phyloP scores from a whole-genome alignment of 2,888 invertebrate genomes.

The Drosophila lacicola region DNA sequence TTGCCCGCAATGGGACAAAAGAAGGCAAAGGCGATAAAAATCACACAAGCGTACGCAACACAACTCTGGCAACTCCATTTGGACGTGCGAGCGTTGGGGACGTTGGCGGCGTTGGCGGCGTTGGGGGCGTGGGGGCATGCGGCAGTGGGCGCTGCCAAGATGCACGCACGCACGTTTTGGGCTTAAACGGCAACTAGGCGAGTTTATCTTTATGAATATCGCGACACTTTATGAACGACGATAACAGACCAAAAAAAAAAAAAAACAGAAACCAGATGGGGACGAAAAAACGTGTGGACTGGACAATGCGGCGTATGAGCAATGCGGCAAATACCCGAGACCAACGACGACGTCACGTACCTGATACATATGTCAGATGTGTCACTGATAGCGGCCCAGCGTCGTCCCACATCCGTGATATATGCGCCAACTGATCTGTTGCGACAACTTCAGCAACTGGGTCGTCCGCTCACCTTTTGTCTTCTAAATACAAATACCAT shows the following conservation, averaged over 20 bases:
- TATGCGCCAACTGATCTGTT: constrained; percentile 23
- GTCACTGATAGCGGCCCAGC: constrained; percentile 32
- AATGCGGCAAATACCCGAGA: constrained; percentile 23
- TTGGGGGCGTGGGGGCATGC: neutral
- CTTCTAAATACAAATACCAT: neutral
- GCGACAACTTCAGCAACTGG: constrained; percentile 14
- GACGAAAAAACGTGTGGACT: constrained; percentile 11
- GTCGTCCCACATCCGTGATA: constrained; percentile 22
- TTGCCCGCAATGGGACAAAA: constrained; percentile 27
- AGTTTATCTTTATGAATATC: constrained; percentile 78
- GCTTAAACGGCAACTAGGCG: constrained; percentile 48
- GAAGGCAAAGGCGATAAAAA: constrained; percentile 25
- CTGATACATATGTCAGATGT: constrained; percentile 64
- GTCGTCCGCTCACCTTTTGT: constrained; percentile 7
- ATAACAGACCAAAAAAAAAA: constrained; percentile 13
- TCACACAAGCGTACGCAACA: constrained; percentile 11
- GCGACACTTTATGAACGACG: constrained; percentile 71
- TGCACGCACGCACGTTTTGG: constrained; percentile 45
- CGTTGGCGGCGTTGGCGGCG: too few relatives aligned
- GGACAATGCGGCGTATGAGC: constrained; percentile 51
- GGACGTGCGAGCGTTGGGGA: rapidly evolving
- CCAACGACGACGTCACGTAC: constrained; percentile 55
- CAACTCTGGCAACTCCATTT: neutral
- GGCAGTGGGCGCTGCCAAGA: constrained; percentile 1
- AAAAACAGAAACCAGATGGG: neutral